phyloP scores from a whole-genome alignment of 2,797 vertebrate species.

The Sebastes minor region DNA sequence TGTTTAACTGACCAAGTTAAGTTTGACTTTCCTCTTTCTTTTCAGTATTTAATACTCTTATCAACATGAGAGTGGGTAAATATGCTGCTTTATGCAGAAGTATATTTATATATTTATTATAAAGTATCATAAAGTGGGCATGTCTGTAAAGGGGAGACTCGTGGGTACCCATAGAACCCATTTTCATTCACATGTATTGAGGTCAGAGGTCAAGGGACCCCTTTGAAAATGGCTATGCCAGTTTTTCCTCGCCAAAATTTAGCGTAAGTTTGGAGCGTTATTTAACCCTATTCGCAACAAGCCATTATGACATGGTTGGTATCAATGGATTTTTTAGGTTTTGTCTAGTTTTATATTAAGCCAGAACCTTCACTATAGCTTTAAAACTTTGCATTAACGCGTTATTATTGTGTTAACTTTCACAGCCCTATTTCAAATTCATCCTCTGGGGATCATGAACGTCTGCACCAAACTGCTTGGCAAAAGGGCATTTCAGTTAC shows the following conservation, averaged over 20 bases:
- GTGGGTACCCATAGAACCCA: too few relatives aligned
- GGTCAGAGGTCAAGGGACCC: not conserved
- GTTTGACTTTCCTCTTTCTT: not conserved
- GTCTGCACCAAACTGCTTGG: not conserved
- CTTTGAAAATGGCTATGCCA: not conserved
- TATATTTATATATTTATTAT: too few relatives aligned
- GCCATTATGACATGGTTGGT: not conserved
- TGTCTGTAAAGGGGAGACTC: not conserved
- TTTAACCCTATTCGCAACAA: not conserved
- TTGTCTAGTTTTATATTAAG: not conserved
- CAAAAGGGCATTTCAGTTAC: not conserved
- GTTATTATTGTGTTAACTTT: too few relatives aligned
- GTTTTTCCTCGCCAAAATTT: not conserved
- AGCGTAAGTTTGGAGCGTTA: fast-evolving
- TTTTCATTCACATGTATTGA: too few relatives aligned
- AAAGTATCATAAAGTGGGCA: not conserved
- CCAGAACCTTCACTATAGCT: too few relatives aligned
- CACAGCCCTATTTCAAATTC: not conserved
- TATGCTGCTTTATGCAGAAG: too few relatives aligned
- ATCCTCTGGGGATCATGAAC: not conserved
- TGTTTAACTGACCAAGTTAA: not conserved
- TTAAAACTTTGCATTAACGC: too few relatives aligned
- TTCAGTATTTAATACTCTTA: too few relatives aligned
- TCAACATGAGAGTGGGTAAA: too few relatives aligned
- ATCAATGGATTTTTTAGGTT: not conserved